Conservation (phyloP, 2,113 vertebrate species). For the Ascaphus truei region DNA sequence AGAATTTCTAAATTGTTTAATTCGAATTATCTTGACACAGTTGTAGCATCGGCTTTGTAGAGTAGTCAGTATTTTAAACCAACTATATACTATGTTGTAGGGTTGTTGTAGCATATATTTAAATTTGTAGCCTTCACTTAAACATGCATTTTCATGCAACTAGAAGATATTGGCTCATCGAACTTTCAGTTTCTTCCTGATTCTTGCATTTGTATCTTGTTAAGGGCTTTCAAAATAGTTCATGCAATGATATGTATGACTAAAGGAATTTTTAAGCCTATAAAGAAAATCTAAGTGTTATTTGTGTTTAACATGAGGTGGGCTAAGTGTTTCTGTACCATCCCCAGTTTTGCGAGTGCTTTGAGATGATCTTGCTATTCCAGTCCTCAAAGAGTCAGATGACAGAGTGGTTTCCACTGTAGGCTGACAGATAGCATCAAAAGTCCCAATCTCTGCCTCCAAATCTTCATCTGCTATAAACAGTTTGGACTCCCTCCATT, state of each 20-base stretch:
- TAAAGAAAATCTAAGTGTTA: constrained; percentile 62
- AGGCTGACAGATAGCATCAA: constrained; percentile 66
- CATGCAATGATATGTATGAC: constrained; percentile 81
- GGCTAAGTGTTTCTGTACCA: constrained; percentile 74
- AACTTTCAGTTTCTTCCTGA: constrained; percentile 56
- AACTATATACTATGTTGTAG: constrained; percentile 48
- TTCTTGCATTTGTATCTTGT: constrained; percentile 53
- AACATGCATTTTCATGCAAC: constrained; percentile 86
- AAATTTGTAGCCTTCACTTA: constrained; percentile 65
- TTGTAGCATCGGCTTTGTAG: constrained; percentile 51
- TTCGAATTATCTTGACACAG: constrained; percentile 29
- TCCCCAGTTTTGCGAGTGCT: constrained; percentile 64
- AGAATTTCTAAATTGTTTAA: constrained; percentile 48
- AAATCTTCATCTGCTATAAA: constrained; percentile 89
- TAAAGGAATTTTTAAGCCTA: constrained; percentile 71
- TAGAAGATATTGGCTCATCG: constrained; percentile 60
- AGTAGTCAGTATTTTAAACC: constrained; percentile 54
- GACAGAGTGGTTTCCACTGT: constrained; percentile 66
- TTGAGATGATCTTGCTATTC: constrained; percentile 73
- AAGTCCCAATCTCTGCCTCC: constrained; percentile 64
- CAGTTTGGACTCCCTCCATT: constrained; percentile 88
- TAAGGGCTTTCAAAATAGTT: constrained; percentile 66
- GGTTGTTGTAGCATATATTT: constrained; percentile 50
- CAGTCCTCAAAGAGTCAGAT: constrained; percentile 83
- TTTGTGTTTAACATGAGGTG: constrained; percentile 88